Evolutionary conservation across 2,888 invertebrate species (phyloP), one percentile per base, ranked within the genome.

Genomic region (Athetis lepigone): DNA sequence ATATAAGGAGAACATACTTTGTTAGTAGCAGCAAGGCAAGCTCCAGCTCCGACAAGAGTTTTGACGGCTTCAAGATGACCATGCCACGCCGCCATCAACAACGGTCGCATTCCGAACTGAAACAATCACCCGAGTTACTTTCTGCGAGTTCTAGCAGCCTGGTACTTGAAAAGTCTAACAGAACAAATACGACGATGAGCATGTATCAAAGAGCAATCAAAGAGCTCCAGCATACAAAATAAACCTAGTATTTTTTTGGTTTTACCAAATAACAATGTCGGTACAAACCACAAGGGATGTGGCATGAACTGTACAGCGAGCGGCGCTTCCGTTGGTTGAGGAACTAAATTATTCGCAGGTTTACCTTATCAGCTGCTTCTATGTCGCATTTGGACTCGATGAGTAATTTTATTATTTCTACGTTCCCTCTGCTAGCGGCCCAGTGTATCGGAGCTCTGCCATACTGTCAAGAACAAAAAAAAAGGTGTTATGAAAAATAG

Each of bases 81-180:
- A 83, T 97, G 96, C 96, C 97, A 97, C 4, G 97, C 96, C 1
- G 97, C 96, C 97, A 97, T 97, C 77, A 97, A 93, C 37, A 97
- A 89, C 0, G 97, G 97, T 40, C 97, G 93, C 97, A 97, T 97
- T 49, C 97, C 97, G 81, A 96, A 97, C 97, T 97, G 92, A 40
- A 70, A 59, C 51, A 23, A 73, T 52, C 62, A 49, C 29, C 23
- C 54, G 51, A 36, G 27, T 64, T 64, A 58, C 56, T 62, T 50
- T 58, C 45, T 42, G 29, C 25, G 29, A 11, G 4, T 50, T 73
- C 75, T 82, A 68, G 2, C 11, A 36, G 16, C 79, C 80, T 84
- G 56, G 82, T 85, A 79, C 33, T 60, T 40, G 8, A 45, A 47
- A 57, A 18, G 51, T 21, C 23, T 11, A 42, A 47, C 6, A 37